Evolutionary conservation across 2,888 invertebrate species (phyloP).

Genomic region (Plagodis dolabraria): DNA sequence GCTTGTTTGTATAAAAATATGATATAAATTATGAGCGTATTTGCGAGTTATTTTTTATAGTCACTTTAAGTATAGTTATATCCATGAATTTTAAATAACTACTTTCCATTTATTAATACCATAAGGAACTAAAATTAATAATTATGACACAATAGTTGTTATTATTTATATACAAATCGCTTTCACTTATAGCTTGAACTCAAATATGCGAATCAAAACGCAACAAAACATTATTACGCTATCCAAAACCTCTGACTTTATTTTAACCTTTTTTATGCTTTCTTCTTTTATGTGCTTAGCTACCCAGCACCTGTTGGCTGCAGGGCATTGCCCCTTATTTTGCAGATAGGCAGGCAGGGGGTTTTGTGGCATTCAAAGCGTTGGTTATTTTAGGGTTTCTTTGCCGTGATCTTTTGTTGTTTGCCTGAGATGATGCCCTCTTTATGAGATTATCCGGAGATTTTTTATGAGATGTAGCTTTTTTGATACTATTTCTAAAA

Average conservation of each 20-base stretch:
- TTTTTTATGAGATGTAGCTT: constrained; percentile 18
- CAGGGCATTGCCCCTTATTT: constrained; percentile 71
- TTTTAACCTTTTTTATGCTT: constrained; percentile 77
- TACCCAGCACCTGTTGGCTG: constrained; percentile 78
- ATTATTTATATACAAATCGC: constrained; percentile 25
- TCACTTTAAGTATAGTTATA: too few relatives aligned
- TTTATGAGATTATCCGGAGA: constrained; percentile 28
- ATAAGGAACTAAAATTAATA: not conserved
- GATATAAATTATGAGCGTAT: too few relatives aligned
- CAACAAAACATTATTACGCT: constrained; percentile 68
- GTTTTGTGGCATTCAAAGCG: constrained; percentile 58
- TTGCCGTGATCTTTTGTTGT: constrained; percentile 32
- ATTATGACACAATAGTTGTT: constrained; percentile 11
- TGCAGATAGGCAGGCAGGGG: constrained; percentile 60
- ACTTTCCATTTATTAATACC: too few relatives aligned
- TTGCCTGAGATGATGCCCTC: constrained; percentile 16
- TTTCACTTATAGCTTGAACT: constrained; percentile 28
- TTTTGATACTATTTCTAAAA: not conserved
- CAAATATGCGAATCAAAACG: constrained; percentile 60
- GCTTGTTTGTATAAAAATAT: too few relatives aligned
- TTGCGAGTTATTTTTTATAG: too few relatives aligned
- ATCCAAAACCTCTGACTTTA: constrained; percentile 70
- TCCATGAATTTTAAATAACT: too few relatives aligned
- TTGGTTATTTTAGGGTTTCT: constrained; percentile 49
- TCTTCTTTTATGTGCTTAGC: constrained; percentile 76